These are phyloP conservation scores for Conus ventricosus DNA, from an alignment of 1,140 invertebrate genomes.

Conservation along the genomic window DNA sequence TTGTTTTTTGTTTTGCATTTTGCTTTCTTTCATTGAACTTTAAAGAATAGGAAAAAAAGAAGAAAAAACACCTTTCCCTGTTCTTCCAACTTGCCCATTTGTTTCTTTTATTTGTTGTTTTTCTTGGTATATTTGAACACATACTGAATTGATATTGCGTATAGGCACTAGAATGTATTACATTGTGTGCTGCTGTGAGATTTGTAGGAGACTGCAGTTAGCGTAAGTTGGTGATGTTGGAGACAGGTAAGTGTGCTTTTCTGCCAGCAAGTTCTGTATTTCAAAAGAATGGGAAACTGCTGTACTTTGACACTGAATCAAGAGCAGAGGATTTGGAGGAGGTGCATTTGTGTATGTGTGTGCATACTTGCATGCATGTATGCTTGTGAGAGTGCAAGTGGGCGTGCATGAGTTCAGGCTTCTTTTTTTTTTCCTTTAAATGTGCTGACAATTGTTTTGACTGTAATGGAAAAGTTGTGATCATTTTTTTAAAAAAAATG, in stretches of 20 bases:
- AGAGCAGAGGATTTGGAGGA: too few relatives aligned
- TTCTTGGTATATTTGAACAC: too few relatives aligned
- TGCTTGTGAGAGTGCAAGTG: background rate
- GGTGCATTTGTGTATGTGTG: background rate
- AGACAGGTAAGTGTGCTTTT: background rate
- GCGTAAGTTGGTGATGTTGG: background rate
- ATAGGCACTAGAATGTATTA: background rate
- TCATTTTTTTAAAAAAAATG: background rate
- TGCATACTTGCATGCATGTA: background rate
- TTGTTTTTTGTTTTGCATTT: background rate
- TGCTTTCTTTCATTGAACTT: background rate
- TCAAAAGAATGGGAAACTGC: too few relatives aligned
- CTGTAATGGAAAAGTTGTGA: background rate
- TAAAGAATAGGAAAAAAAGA: background rate
- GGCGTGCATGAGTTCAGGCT: background rate
- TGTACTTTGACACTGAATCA: too few relatives aligned
- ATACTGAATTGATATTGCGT: too few relatives aligned
- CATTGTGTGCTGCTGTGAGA: background rate
- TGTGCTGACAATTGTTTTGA: background rate
- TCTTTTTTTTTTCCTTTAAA: too few relatives aligned
- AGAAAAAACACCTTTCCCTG: background rate
- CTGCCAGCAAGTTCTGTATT: background rate
- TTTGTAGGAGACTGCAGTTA: background rate
- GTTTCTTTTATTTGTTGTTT: background rate
- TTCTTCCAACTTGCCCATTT: background rate